Evolutionary conservation across 2,888 invertebrate species (phyloP).

Genomic region (Brachylomia viminalis): DNA sequence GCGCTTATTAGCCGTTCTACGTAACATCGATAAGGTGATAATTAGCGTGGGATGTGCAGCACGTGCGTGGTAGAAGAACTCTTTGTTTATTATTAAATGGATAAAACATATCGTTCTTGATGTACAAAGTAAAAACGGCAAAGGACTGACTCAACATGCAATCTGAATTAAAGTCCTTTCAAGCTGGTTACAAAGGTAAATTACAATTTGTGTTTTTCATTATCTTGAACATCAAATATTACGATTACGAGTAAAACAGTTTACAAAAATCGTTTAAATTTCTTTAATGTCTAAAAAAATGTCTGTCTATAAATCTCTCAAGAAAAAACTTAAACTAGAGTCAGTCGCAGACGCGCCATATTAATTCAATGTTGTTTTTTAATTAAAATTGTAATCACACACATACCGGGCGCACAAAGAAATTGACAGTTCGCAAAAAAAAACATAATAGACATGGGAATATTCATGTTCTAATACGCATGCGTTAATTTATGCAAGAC

Average conservation of each 20-base stretch:
- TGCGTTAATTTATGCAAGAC: conserved; percentile 89
- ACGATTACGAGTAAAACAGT: conserved; percentile 32
- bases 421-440: conserved; percentile 67
- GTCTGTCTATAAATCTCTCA: conserved; percentile 30
- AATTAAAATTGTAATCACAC: conserved; percentile 71
- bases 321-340: conserved; percentile 50
- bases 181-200: conserved; percentile 38
- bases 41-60: conserved; percentile 46
- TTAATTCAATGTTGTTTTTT: conserved; percentile 67
- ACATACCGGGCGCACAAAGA: conserved; percentile 63
- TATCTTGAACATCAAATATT: conserved; percentile 49
- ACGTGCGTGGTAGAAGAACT: conserved; percentile 22
- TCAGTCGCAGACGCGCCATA: conserved; percentile 38
- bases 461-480: conserved; percentile 86
- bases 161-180: conserved; percentile 47
- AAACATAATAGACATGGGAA: conserved; percentile 86
- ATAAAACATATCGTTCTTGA: conserved; percentile 1
- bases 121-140: conserved; percentile 34
- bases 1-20: conserved; percentile 36
- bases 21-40: conserved; percentile 33
- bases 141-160: conserved; percentile 44
- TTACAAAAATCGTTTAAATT: conserved; percentile 44
- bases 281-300: conserved; percentile 44
- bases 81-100: conserved; percentile 12
- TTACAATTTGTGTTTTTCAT: conserved; percentile 45